These are phyloP conservation scores for Aphodius sticticus DNA, from an alignment of 2,888 invertebrate genomes.

Conservation along the genomic window DNA sequence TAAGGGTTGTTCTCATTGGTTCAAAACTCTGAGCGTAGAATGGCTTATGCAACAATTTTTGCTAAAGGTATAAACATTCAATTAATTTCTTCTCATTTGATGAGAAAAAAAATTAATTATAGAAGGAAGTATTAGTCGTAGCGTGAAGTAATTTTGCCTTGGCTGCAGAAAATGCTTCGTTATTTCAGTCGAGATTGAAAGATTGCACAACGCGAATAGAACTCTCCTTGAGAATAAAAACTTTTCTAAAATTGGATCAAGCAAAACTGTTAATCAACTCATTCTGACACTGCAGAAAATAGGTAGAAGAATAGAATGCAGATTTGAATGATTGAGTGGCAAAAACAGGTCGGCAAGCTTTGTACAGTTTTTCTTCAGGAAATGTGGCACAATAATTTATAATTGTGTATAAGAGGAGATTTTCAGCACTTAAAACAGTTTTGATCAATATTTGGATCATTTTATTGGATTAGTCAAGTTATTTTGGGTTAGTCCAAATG, in stretches of 20 bases:
- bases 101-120: not conserved
- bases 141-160: conserved; percentile 4
- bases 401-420: too few species aligned
- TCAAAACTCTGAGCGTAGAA: too few species aligned
- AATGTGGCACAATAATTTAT: too few species aligned
- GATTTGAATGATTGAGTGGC: too few species aligned
- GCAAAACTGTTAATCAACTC: not conserved
- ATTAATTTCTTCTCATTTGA: not conserved
- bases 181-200: not conserved
- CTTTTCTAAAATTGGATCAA: not conserved
- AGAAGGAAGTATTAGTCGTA: not conserved
- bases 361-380: too few species aligned
- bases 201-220: not conserved
- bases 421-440: too few species aligned
- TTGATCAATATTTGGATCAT: too few species aligned
- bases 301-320: not conserved
- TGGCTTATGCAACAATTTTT: too few species aligned
- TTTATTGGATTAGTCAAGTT: too few species aligned
- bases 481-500: too few species aligned
- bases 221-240: not conserved
- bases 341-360: too few species aligned
- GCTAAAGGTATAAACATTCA: not conserved
- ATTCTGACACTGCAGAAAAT: not conserved
- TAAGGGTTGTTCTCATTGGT: too few species aligned
- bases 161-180: not conserved